Base-by-base conservation (phyloP, 2,113 vertebrate genomes). In the Urocynchramus pylzowi region DNA sequence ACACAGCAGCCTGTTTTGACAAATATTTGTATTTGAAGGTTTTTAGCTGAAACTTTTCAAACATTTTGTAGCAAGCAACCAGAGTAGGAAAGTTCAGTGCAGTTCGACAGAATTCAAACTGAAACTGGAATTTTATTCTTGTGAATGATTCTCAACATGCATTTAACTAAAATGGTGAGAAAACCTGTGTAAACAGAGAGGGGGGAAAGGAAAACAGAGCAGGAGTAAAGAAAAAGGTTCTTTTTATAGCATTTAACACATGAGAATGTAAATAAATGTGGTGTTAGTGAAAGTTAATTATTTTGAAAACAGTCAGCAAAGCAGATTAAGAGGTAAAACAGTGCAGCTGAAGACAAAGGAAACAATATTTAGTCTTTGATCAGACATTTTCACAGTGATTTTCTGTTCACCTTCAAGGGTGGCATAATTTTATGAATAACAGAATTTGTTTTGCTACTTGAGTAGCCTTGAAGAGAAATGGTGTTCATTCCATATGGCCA, bases 361-460 rank as follows among this genome's bases (percentile, higher is more conserved):
- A 94, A 84, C 2, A 2, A 73, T 78, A 75, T 84, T 84, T 94
- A 47, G 41, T 54, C 84, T 95, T 96, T 95, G 84, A 93, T 92
- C 54, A 53, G 21, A 77, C 37, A 6, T 71, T 93, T 89, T 93
- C 65, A 67, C 73, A 59, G 67, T 69, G 54, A 84, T 96, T 90
- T 91, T 96, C 59, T 92, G 56, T 80, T 96, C 93, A 42, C 71
- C 45, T 87, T 87, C 79, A 90, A 93, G 54, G 21, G 50, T 91
- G 63, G 84, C 50, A 47, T 88, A 90, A 85, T 93, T 90, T 94
- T 94, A 90, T 90, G 30, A 80, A 67, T 88, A 90, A 92, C 79
- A 90, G 75, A 95, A 91, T 64, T 50, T 90, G 85, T 74, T 90
- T 93, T 96, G 85, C 93, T 93, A 83, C 85, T 94, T 87, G 63